These are phyloP conservation scores for Petrophora chlorosata DNA, from an alignment of 2,888 invertebrate genomes.

Conservation along the genomic window DNA sequence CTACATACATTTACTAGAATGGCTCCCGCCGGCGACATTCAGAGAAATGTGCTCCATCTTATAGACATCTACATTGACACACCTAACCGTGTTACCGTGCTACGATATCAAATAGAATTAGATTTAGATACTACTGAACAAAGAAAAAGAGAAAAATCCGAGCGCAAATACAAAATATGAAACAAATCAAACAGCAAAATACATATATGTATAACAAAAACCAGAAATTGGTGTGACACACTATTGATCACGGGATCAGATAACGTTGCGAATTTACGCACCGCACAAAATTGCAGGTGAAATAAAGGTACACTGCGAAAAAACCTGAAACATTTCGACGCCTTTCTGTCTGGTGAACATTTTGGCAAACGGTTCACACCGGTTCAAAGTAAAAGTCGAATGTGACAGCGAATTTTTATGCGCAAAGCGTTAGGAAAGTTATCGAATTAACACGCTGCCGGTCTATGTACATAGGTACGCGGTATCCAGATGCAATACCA, in stretches of 20 bases:
- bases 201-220: constrained; percentile 1
- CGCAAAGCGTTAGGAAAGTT: constrained; percentile 9
- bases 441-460: constrained; percentile 12
- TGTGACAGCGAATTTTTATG: constrained; percentile 10
- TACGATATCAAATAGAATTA: constrained; percentile 6
- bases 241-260: constrained; percentile 7
- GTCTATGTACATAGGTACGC: background rate
- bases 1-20: constrained; percentile 33
- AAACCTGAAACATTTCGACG: constrained; percentile 8
- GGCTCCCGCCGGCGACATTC: constrained; percentile 34
- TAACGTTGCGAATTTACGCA: constrained; percentile 11
- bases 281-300: constrained; percentile 17
- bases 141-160: too few relatives aligned
- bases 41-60: constrained; percentile 28
- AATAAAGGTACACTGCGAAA: constrained; percentile 3
- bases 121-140: too few relatives aligned
- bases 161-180: too few relatives aligned
- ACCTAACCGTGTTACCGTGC: background rate
- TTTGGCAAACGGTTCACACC: constrained; percentile 10
- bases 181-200: too few relatives aligned
- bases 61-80: background rate
- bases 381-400: background rate
- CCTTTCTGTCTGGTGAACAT: constrained; percentile 1
- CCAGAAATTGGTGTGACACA: constrained; percentile 7
- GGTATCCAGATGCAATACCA: constrained; percentile 10